These are phyloP conservation scores for Xenus cinereus DNA, from an alignment of 2,113 vertebrate species.

Conservation along the genomic window DNA sequence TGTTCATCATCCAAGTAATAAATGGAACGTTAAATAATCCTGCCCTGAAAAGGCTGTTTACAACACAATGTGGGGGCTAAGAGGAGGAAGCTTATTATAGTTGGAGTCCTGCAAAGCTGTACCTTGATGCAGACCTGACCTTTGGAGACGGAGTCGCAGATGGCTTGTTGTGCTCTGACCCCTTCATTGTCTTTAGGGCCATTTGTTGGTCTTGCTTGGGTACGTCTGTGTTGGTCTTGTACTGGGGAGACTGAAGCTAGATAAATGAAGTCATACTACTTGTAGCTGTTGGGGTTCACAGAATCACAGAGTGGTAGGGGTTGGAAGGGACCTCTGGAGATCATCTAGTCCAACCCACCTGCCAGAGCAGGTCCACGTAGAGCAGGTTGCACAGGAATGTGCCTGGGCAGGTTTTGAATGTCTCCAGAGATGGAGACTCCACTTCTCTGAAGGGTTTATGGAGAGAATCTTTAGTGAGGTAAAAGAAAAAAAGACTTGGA, in stretches of 20 bases:
- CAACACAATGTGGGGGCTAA: not conserved
- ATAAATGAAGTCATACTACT: not conserved
- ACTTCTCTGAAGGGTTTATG: not conserved
- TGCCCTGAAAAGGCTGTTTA: not conserved
- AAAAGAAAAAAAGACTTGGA: not conserved
- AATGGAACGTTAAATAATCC: not conserved
- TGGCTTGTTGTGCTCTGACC: not conserved
- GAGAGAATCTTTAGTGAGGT: not conserved
- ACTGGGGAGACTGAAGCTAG: not conserved
- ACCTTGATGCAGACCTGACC: not conserved
- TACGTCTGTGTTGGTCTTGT: fast-evolving
- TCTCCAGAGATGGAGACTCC: no score
- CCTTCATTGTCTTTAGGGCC: fast-evolving
- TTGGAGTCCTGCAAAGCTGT: not conserved
- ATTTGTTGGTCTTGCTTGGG: not conserved
- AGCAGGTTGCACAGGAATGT: no score
- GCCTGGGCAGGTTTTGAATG: no score
- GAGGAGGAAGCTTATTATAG: not conserved
- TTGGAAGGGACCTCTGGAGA: no score
- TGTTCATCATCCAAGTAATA: not conserved
- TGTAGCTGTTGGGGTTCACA: not conserved
- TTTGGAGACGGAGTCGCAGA: not conserved
- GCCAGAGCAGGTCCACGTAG: no score
- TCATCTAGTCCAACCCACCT: no score
- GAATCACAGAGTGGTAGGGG: no score